Evolutionary conservation across 1,140 invertebrate genomes (phyloP).

Genomic region (Anoplophora glabripennis): DNA sequence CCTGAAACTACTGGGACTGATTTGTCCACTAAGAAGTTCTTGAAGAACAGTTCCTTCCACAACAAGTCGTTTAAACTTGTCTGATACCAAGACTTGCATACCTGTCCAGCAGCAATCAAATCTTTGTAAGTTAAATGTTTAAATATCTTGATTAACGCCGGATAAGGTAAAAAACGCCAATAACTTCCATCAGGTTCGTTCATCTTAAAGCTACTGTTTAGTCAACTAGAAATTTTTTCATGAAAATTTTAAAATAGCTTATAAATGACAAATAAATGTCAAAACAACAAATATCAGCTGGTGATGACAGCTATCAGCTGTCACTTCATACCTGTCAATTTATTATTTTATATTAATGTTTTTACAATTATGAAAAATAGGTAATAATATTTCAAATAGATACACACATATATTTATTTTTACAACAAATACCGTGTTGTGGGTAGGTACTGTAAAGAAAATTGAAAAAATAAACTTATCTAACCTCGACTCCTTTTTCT

Average conservation of each 20-base stretch:
- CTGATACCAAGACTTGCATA: constrained; percentile 61
- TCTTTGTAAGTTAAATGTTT: constrained; percentile 59
- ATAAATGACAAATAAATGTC: background rate
- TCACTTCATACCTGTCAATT: too few species aligned
- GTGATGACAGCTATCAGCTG: background rate
- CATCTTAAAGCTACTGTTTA: constrained; percentile 16
- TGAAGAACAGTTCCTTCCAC: constrained; percentile 67
- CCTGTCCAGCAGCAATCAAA: constrained; percentile 55
- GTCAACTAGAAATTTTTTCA: background rate
- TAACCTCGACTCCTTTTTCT: too few species aligned
- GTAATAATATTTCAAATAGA: too few species aligned
- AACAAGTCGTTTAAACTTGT: constrained; percentile 65
- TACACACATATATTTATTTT: too few species aligned
- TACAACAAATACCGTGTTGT: too few species aligned
- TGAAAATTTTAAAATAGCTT: background rate
- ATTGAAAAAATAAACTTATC: too few species aligned
- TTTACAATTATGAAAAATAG: too few species aligned
- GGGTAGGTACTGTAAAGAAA: too few species aligned
- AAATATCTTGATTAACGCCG: constrained; percentile 67
- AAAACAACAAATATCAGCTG: constrained; percentile 1
- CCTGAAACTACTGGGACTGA: constrained; percentile 63
- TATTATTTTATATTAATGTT: too few species aligned
- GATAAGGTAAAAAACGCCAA: constrained; percentile 67
- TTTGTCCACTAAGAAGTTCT: constrained; percentile 64
- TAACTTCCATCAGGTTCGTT: constrained; percentile 23